A percentile compares a stretch with the other conserved stretches of the same genome.
phyloP scores from a whole-genome alignment of 2,113 vertebrate genomes.

The Perca flavescens region DNA sequence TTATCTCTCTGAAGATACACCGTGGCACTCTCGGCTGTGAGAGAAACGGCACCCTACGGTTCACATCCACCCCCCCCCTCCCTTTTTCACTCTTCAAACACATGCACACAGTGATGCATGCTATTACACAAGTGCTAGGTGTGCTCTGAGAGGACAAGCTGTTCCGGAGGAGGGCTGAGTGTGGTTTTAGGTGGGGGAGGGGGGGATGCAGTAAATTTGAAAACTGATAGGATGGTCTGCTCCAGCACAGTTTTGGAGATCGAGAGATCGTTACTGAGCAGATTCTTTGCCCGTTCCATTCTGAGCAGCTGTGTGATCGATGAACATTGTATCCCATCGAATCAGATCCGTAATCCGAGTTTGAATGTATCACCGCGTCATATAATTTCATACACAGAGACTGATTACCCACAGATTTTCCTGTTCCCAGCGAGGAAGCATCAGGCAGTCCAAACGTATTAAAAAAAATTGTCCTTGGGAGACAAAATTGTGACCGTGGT shows the following conservation, averaged over 20 bases:
- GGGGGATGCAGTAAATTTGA: not conserved
- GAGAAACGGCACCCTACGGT: not conserved
- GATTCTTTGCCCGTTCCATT: not conserved
- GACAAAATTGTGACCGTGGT: slow-evolving; percentile 17
- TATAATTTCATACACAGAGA: slow-evolving; percentile 12
- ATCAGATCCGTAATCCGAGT: slow-evolving; percentile 49
- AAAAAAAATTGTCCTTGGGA: not conserved
- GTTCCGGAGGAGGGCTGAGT: slow-evolving; percentile 47
- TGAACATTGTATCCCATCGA: slow-evolving; percentile 15
- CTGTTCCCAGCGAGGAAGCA: slow-evolving; percentile 34
- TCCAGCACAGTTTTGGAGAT: slow-evolving; percentile 7
- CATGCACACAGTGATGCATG: slow-evolving; percentile 17
- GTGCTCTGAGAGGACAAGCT: slow-evolving; percentile 69
- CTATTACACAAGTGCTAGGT: slow-evolving; percentile 66
- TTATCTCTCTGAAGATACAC: slow-evolving; percentile 6
- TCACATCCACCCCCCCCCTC: not conserved
- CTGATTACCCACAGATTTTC: slow-evolving; percentile 30
- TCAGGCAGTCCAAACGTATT: slow-evolving; percentile 5
- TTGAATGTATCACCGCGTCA: slow-evolving; percentile 42
- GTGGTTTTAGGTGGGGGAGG: not conserved
- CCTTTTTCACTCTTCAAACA: not conserved
- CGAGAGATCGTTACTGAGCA: slow-evolving; percentile 3
- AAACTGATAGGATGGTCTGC: slow-evolving; percentile 13
- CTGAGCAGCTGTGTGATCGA: slow-evolving; percentile 29
- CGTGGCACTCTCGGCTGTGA: not conserved